Evolutionary conservation across 1,140 invertebrate genomes (phyloP), one percentile per base, ranked within the genome.

Genomic region (Carposina sasakii): DNA sequence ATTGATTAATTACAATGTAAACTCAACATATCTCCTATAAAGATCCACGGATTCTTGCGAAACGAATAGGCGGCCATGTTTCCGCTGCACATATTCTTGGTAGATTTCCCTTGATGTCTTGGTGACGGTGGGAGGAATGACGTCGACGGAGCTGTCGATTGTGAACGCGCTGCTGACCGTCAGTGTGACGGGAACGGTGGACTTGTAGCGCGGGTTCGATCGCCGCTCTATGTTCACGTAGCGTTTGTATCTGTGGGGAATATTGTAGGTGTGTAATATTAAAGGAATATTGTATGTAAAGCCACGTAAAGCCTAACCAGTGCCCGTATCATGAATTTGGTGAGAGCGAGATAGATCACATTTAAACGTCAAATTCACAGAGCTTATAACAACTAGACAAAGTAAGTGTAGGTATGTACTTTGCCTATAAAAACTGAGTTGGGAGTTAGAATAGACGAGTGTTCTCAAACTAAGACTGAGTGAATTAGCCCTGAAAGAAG

Each of bases 181-280:
- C 51, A 89, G 63, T 3, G 81, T 79, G 0, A 89, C 78, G 20
- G 82, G 82, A 2, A 86, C 74, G 50, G 83, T 78, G 1, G 81
- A 66, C 24, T 86, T 82, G 47, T 81, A 85, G 31, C 72, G 62
- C n/a, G 87, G 86, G 49, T 85, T 88, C 17, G 67, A 88, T 52
- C 87, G 69, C 54, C 64, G 84, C 59, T 77, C 88, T 67, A 81
- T 88, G 86, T 77, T 91, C 8, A 87, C 85, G 59, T 89, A 95
- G 85, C 90, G 92, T 83, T 93, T 94, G 70, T 97, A 97, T 10
- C 93, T 85, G 36, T 13, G 28, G 1, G 1, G 15, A 2, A 1
- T 30, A n/a, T n/a, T n/a, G n/a, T n/a, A n/a, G n/a, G n/a, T n/a
- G n/a, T n/a, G n/a, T n/a, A n/a, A n/a, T n/a, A n/a, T n/a, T n/a